A percentile compares a stretch with the other conserved stretches of the same genome.
phyloP scores from a whole-genome alignment of 2,113 vertebrate genomes.

The Dascyllus trimaculatus region DNA sequence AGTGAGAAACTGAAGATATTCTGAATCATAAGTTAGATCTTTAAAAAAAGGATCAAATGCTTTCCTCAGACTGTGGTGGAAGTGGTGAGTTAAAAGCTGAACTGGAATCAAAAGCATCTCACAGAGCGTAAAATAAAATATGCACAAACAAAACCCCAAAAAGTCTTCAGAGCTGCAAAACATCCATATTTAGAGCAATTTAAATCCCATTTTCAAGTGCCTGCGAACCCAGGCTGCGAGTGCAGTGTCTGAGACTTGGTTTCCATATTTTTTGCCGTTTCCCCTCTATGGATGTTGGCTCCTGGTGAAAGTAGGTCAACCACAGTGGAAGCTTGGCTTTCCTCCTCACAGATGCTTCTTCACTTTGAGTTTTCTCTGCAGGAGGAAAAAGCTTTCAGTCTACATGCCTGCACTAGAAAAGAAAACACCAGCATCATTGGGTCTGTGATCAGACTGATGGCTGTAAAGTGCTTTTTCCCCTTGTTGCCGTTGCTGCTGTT shows the following conservation, averaged over 20 bases:
- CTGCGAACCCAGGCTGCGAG: constrained; percentile 7
- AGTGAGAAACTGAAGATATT: background rate
- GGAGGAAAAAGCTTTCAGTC: constrained; percentile 37
- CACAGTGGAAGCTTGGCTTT: constrained; percentile 62
- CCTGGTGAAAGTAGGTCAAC: constrained; percentile 65
- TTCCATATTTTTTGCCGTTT: constrained; percentile 34
- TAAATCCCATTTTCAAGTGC: constrained; percentile 28
- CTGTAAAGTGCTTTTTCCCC: background rate
- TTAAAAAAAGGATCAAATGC: constrained; percentile 20
- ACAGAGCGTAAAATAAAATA: background rate
- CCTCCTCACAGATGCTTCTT: constrained; percentile 42
- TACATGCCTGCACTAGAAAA: background rate
- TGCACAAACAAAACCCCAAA: constrained; percentile 28
- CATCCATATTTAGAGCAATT: constrained; percentile 38
- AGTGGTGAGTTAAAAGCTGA: constrained; percentile 20
- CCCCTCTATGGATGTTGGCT: constrained; percentile 41
- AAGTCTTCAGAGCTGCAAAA: constrained; percentile 13
- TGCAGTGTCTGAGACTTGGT: constrained; percentile 29
- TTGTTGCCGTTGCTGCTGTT: background rate
- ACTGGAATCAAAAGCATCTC: constrained; percentile 30
- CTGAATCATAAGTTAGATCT: background rate
- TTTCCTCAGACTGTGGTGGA: background rate
- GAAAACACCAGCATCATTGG: constrained; percentile 1
- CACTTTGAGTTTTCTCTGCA: constrained; percentile 56
- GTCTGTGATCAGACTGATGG: background rate